These are phyloP conservation scores for Watsonalla cultraria DNA, from an alignment of 2,888 invertebrate genomes.

Conservation along the genomic window DNA sequence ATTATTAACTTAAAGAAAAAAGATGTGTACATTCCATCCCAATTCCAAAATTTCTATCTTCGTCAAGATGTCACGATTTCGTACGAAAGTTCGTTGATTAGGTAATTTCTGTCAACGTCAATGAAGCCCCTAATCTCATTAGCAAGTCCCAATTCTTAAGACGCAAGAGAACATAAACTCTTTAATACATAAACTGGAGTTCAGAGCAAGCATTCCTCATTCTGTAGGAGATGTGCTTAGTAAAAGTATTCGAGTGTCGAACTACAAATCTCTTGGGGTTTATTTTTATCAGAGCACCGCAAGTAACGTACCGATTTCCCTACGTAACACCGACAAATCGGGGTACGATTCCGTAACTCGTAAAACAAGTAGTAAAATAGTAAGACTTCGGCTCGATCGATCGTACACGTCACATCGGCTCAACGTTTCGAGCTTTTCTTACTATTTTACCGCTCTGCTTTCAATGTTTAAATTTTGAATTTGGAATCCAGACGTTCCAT, in stretches of 20 bases:
- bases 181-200: background rate
- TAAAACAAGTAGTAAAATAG: slow-evolving; percentile 59
- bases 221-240: slow-evolving; percentile 24
- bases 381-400: slow-evolving; percentile 52
- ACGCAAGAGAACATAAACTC: background rate
- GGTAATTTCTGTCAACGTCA: too few species aligned
- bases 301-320: slow-evolving; percentile 28
- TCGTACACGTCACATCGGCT: slow-evolving; percentile 33
- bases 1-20: too few species aligned
- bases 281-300: slow-evolving; percentile 48
- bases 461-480: slow-evolving; percentile 54
- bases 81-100: too few species aligned
- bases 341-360: slow-evolving; percentile 48
- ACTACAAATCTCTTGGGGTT: slow-evolving; percentile 44
- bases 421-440: slow-evolving; percentile 25
- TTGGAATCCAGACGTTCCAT: slow-evolving; percentile 10
- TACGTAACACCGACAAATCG: slow-evolving; percentile 43
- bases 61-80: too few species aligned
- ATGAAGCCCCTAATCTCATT: background rate
- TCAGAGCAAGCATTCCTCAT: slow-evolving; percentile 21
- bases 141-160: background rate
- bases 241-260: slow-evolving; percentile 17
- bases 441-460: slow-evolving; percentile 42
- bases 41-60: too few species aligned
- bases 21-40: too few species aligned